Evolutionary conservation across 2,113 vertebrate species (phyloP), one percentile per base, ranked within the genome.

Genomic region (Myrmecophaga tridactyla): DNA sequence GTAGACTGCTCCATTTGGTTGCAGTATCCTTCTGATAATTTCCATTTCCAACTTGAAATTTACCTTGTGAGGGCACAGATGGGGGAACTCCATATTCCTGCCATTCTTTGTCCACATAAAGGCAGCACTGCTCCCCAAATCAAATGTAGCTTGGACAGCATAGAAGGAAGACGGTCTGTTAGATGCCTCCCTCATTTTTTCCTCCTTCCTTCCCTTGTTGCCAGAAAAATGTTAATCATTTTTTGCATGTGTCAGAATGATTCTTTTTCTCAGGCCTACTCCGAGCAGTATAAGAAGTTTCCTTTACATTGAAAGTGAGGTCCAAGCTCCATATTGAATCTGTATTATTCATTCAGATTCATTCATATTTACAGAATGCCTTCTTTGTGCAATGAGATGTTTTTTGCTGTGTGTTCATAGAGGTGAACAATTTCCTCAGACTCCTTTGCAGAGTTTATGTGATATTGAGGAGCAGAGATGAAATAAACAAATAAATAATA

Each of bases 21-120:
- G 5, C 69, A 77, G 88, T 76, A 77, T 53, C 85, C 70, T 86
- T 77, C 25, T 81, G 11, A 4, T 34, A 65, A 53, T 85, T 86
- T 48, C 3, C 14, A 78, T 93, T 89, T 75, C 9, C n/a, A n/a
- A n/a, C n/a, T n/a, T n/a, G n/a, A n/a, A n/a, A n/a, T n/a, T n/a
- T n/a, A n/a, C 4, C 27, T 83, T 29, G 17, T 6, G 7, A 41
- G 27, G 25, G 77, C n/a, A 14, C 43, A 70, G 13, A 36, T 27
- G 29, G 34, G 46, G 3, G 7, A 36, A 0, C 48, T 85, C 11
- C 29, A 51, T 58, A 3, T 46, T 27, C 7, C 39, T 76, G 6
- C 12, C 11, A 15, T 60, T 25, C 73, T 4, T 36, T 56, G 23
- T 43, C 23, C 9, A 2, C 36, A 0, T 12, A 29, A 36, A 67